phyloP scores from a whole-genome alignment of 2,113 vertebrate genomes.

The Empidonax traillii region DNA sequence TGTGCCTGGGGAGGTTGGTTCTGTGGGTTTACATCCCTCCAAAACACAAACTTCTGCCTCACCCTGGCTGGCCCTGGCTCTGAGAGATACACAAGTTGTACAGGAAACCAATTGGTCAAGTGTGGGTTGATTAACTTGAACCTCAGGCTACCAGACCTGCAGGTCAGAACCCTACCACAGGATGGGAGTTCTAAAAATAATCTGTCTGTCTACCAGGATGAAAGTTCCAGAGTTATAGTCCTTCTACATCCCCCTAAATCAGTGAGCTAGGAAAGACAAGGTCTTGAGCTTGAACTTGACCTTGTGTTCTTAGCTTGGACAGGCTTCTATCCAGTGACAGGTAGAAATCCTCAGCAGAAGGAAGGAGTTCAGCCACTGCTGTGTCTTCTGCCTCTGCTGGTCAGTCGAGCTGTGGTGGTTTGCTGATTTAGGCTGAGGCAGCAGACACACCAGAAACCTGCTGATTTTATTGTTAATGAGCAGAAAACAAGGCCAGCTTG shows the following conservation, averaged over 20 bases:
- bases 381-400: neutral
- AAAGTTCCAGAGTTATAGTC: neutral
- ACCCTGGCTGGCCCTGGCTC: neutral
- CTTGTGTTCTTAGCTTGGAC: neutral
- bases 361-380: neutral
- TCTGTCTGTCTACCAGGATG: neutral
- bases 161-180: neutral
- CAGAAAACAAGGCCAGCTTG: neutral
- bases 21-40: neutral
- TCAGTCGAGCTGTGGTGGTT: neutral
- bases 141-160: neutral
- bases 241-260: neutral
- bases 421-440: neutral
- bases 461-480: neutral
- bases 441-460: neutral
- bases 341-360: neutral
- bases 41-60: neutral
- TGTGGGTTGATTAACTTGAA: neutral
- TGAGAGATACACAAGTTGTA: neutral
- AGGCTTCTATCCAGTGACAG: neutral
- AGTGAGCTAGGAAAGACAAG: neutral
- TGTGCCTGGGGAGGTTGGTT: neutral
- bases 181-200: neutral
- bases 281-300: neutral
- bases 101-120: neutral